Percentiles rank a stretch among this genome's conserved stretches.
Conservation (phyloP, 1,140 invertebrate genomes). For the Wasmannia auropunctata region DNA sequence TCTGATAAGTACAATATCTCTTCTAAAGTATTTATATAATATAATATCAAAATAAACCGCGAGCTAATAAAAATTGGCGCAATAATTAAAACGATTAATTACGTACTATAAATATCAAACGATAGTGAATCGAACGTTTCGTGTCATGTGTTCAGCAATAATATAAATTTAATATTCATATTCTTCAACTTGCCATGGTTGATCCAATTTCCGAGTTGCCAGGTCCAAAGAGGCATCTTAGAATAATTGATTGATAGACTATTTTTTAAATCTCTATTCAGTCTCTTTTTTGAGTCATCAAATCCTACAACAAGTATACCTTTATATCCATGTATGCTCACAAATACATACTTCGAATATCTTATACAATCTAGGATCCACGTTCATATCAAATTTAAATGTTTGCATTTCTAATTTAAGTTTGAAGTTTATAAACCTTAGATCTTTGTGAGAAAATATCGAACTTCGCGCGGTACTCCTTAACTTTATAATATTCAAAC, state of each 20-base stretch:
- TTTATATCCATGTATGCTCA: not conserved
- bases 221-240: too few species aligned
- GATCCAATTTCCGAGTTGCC: too few species aligned
- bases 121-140: too few species aligned
- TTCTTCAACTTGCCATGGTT: too few species aligned
- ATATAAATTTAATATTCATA: too few species aligned
- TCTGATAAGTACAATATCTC: not conserved
- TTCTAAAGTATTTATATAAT: too few species aligned
- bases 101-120: too few species aligned
- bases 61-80: too few species aligned
- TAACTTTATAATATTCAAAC: constrained; percentile 42
- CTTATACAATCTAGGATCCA: not conserved
- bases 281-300: not conserved
- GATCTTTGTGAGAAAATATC: not conserved
- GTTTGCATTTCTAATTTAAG: constrained; percentile 9
- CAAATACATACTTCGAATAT: not conserved
- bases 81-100: too few species aligned
- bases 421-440: constrained; percentile 36
- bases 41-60: too few species aligned
- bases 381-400: not conserved
- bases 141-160: too few species aligned
- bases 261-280: not conserved
- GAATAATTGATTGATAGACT: too few species aligned
- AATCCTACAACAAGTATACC: not conserved
- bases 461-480: not conserved